phyloP scores from a whole-genome alignment of 2,888 invertebrate species.

The Margaritifera margaritifera region DNA sequence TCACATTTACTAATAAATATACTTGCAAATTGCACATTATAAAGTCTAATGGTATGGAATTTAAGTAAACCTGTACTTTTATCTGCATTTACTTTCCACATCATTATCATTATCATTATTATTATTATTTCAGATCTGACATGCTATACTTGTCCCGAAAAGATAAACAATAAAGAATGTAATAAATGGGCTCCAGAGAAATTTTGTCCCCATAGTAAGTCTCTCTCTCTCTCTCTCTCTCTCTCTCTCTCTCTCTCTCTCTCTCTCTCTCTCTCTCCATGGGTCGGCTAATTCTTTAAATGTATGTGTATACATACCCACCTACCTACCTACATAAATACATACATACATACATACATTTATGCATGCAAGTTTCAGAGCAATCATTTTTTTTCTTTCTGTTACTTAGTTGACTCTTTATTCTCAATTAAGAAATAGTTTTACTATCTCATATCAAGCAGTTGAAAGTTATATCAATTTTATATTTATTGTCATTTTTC shows the following conservation, averaged over 20 bases:
- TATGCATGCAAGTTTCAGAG: too few species aligned
- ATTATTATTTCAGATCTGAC: conserved; percentile 37
- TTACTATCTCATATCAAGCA: not conserved
- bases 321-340: too few species aligned
- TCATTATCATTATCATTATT: not conserved
- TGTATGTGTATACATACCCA: too few species aligned
- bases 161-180: conserved; percentile 44
- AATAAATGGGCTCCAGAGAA: conserved; percentile 55
- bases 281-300: too few species aligned
- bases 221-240: not conserved
- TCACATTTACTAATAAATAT: too few species aligned
- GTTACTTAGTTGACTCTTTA: not conserved
- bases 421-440: not conserved
- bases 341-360: too few species aligned
- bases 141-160: conserved; percentile 52
- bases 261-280: not conserved
- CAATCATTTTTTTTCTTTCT: not conserved
- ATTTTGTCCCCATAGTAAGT: conserved; percentile 38
- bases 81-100: not conserved
- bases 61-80: too few species aligned
- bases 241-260: not conserved
- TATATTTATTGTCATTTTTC: not conserved
- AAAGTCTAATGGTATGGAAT: too few species aligned
- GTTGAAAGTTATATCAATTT: not conserved
- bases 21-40: too few species aligned